A percentile compares a stretch with the other conserved stretches of the same genome.
Conservation (phyloP, 2,113 vertebrate genomes). For the Athene noctua region DNA sequence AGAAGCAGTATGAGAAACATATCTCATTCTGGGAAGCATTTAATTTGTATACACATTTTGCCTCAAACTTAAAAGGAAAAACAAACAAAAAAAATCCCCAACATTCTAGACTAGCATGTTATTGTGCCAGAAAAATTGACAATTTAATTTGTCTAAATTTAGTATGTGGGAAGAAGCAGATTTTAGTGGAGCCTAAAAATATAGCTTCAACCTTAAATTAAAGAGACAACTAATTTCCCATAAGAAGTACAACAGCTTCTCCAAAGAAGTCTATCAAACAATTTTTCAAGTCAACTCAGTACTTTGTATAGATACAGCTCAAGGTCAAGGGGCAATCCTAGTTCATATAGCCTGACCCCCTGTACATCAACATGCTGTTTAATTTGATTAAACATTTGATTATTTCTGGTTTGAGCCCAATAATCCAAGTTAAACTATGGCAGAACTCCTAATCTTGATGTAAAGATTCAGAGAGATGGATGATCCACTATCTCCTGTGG, state of each 20-base stretch:
- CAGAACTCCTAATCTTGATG: not conserved
- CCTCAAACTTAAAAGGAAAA: constrained; percentile 26
- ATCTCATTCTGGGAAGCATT: not conserved
- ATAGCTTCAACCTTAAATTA: not conserved
- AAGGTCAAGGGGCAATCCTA: not conserved
- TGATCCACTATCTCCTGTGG: not conserved
- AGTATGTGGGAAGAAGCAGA: not conserved
- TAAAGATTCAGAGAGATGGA: not conserved
- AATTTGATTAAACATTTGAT: not conserved
- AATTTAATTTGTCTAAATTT: constrained; percentile 31
- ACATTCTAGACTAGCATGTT: not conserved
- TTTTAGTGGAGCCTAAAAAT: constrained; percentile 10
- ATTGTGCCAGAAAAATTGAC: not conserved
- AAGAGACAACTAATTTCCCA: not conserved
- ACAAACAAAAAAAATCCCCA: not conserved
- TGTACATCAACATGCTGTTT: not conserved
- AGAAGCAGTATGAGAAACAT: not conserved
- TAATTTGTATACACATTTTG: not conserved
- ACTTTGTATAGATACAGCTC: not conserved
- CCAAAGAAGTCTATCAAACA: not conserved
- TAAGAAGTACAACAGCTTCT: not conserved
- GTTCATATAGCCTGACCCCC: not conserved
- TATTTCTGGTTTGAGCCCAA: not conserved
- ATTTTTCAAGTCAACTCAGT: not conserved
- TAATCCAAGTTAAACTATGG: not conserved